phyloP scores from a whole-genome alignment of 1,140 invertebrate genomes.

The Danaus plexippus region DNA sequence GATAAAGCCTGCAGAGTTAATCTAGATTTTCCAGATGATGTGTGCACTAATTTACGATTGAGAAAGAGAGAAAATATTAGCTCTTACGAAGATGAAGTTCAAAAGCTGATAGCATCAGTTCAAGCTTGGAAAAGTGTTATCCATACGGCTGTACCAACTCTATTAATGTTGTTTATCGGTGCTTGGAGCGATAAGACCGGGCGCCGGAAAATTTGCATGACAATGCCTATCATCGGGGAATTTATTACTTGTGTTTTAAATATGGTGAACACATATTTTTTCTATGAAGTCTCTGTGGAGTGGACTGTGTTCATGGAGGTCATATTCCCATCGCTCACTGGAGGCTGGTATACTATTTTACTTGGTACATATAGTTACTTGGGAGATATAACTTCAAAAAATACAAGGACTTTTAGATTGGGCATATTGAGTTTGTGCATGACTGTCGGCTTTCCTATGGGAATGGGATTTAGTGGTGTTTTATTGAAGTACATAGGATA shows the following conservation, averaged over 20 bases:
- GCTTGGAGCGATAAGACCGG: slow-evolving; percentile 79
- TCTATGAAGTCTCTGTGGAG: slow-evolving; percentile 82
- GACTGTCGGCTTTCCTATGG: slow-evolving; percentile 72
- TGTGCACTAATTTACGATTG: slow-evolving; percentile 44
- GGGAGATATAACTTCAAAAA: slow-evolving; percentile 84
- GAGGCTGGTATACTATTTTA: slow-evolving; percentile 89
- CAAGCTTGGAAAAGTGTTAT: slow-evolving; percentile 71
- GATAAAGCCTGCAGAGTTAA: slow-evolving; percentile 61
- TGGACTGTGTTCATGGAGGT: slow-evolving; percentile 78
- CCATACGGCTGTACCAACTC: slow-evolving; percentile 69
- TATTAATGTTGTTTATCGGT: slow-evolving; percentile 74
- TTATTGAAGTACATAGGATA: slow-evolving; percentile 54
- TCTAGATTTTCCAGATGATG: slow-evolving; percentile 40
- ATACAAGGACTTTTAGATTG: slow-evolving; percentile 84
- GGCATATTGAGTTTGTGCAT: slow-evolving; percentile 87
- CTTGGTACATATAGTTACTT: slow-evolving; percentile 92
- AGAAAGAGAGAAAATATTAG: slow-evolving; percentile 46
- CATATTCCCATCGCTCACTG: slow-evolving; percentile 83
- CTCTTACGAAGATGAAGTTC: slow-evolving; percentile 52
- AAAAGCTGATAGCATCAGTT: slow-evolving; percentile 75
- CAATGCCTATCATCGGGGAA: slow-evolving; percentile 86
- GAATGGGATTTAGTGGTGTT: slow-evolving; percentile 63
- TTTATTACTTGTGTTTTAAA: slow-evolving; percentile 83
- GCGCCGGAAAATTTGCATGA: slow-evolving; percentile 86
- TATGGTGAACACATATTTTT: slow-evolving; percentile 83